phyloP scores from a whole-genome alignment of 2,888 invertebrate species.

The Spilarctia lutea region DNA sequence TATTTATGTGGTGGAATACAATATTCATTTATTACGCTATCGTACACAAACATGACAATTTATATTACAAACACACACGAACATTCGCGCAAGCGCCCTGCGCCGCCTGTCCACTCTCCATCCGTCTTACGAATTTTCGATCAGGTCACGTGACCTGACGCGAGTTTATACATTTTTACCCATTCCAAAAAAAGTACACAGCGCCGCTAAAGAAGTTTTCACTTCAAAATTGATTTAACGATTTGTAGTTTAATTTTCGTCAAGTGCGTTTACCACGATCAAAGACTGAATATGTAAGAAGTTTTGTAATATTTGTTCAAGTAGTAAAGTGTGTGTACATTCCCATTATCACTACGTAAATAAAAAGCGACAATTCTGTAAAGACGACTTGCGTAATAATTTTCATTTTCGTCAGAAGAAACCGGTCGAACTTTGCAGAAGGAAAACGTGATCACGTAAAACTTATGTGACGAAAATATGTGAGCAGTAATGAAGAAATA shows the following conservation, averaged over 20 bases:
- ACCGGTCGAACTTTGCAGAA: slow-evolving; percentile 31
- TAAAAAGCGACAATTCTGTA: slow-evolving; percentile 33
- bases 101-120: too few relatives aligned
- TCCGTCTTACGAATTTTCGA: too few relatives aligned
- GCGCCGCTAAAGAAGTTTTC: too few relatives aligned
- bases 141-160: too few relatives aligned
- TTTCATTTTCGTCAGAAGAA: slow-evolving; percentile 37
- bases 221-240: neutral
- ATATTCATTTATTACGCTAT: too few relatives aligned
- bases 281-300: neutral
- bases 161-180: too few relatives aligned
- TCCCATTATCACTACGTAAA: slow-evolving; percentile 34
- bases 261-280: neutral
- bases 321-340: slow-evolving; percentile 18
- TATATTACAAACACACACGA: too few relatives aligned
- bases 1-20: too few relatives aligned
- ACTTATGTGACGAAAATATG: neutral
- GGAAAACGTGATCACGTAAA: slow-evolving; percentile 15
- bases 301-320: slow-evolving; percentile 24
- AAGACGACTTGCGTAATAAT: slow-evolving; percentile 41
- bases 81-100: too few relatives aligned
- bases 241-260: neutral
- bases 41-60: too few relatives aligned
- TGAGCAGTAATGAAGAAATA: neutral
- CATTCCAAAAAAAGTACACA: too few relatives aligned